phyloP scores from a whole-genome alignment of 2,113 vertebrate genomes.

The Uria lomvia region DNA sequence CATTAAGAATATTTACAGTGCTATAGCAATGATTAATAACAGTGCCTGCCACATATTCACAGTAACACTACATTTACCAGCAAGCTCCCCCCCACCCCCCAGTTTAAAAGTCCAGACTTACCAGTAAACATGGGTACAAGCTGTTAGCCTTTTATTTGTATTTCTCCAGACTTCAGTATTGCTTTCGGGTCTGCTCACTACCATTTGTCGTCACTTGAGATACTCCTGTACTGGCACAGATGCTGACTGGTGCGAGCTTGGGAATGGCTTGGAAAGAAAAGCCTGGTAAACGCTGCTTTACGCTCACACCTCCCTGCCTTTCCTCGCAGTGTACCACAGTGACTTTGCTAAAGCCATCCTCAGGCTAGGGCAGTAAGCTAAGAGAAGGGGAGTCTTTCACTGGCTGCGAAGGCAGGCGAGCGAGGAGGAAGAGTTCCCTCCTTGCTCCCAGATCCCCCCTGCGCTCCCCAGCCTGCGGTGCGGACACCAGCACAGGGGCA shows the following conservation, averaged over 20 bases:
- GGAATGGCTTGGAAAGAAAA: not conserved
- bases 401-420: not conserved
- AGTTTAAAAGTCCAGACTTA: slow-evolving; percentile 66
- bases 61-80: not conserved
- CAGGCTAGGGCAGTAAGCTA: not conserved
- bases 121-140: slow-evolving; percentile 30
- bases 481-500: slow-evolving; percentile 9
- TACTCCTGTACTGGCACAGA: not conserved
- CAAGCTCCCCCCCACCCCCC: not conserved
- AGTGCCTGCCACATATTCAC: not conserved
- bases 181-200: slow-evolving; percentile 10
- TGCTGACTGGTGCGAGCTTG: not conserved
- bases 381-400: slow-evolving; percentile 15
- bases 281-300: not conserved
- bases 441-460: slow-evolving; percentile 22
- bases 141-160: slow-evolving; percentile 12
- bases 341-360: not conserved
- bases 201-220: not conserved
- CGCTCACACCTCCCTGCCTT: not conserved
- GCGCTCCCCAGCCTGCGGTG: not conserved
- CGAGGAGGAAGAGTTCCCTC: not conserved
- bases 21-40: not conserved
- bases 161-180: slow-evolving; percentile 25
- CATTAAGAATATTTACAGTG: not conserved
- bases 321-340: not conserved